Percentiles rank a stretch among this genome's conserved stretches.
Evolutionary conservation across 2,113 vertebrate genomes (phyloP).

Genomic region (Apodemus sylvaticus): DNA sequence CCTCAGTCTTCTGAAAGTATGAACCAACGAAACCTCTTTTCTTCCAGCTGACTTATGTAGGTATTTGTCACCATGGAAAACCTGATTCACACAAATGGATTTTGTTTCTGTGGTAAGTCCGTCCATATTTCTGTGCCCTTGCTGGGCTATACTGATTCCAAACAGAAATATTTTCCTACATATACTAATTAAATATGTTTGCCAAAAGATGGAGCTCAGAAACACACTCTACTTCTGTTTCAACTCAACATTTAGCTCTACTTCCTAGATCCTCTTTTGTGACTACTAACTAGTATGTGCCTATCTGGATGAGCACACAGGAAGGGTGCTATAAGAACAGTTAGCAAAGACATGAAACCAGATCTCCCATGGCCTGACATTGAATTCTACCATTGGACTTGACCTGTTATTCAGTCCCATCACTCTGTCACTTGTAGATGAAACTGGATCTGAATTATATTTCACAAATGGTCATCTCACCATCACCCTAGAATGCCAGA

Average conservation of each 20-base stretch:
- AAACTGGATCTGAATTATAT: slow-evolving; percentile 56
- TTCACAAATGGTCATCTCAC: slow-evolving; percentile 56
- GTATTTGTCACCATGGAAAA: not conserved
- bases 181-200: not conserved
- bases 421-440: slow-evolving; percentile 58
- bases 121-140: not conserved
- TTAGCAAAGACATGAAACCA: slow-evolving; percentile 9
- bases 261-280: not conserved
- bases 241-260: not conserved
- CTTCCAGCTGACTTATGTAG: no score
- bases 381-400: slow-evolving; percentile 56
- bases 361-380: slow-evolving; percentile 8
- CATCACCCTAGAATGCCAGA: not conserved
- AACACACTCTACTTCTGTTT: not conserved
- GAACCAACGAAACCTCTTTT: not conserved
- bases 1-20: not conserved
- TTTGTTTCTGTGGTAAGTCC: not conserved
- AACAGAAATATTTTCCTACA: not conserved
- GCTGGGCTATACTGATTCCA: not conserved
- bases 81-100: not conserved
- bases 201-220: not conserved
- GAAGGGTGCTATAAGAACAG: not conserved
- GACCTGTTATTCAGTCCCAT: slow-evolving; percentile 39
- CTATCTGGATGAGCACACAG: not conserved
- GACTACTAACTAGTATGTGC: not conserved